Evolutionary conservation across 2,113 vertebrate species (phyloP), one percentile per base, ranked within the genome.

Genomic region (Mesocricetus auratus): DNA sequence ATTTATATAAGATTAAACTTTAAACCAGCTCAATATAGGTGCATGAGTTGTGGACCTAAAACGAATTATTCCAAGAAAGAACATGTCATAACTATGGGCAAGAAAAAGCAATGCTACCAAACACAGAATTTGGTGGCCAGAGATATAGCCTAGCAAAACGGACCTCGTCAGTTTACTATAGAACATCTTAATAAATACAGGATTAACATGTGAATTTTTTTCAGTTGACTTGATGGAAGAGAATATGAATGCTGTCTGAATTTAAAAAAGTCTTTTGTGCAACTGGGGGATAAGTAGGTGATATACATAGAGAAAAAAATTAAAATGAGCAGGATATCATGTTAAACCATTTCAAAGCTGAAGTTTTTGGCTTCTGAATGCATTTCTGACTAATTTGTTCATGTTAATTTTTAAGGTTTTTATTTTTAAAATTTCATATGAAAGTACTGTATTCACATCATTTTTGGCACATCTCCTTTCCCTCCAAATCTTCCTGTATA

Each of bases 1-100:
- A 53, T 53, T 95, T 92, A 19, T 94, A 90, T 93, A 86, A 94
- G 24, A 86, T 94, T 89, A 94, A 86, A 58, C 21, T 74, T 95
- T 83, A 90, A 92, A 33, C 31, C 15, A 95, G 5, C 19, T 56
- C n/a, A 50, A 29, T 85, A 0, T 85, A 90, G n/a, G 15, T 60
- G 0, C 33, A 92, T 56, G 2, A 75, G 15, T 47, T 66, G 39
- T 78, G 19, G 22, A 19, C n/a, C 71, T 81, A 62, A 93, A 96
- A 79, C 3, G 94, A 88, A 86, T 56, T 66, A 81, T 26, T 36
- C 4, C 45, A 24, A 17, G 45, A 24, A 22, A 22, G 1, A n/a
- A 29, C 56, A 79, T n/a, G 5, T 62, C 26, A 88, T 86, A 92
- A 56, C 15, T 95, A 39, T 73, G 22, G 19, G 31, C 7, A 92